These are phyloP conservation scores for Axinella damicornis DNA, from an alignment of 37 sponge, comb jelly and placozoan genomes.

Conservation along the genomic window DNA sequence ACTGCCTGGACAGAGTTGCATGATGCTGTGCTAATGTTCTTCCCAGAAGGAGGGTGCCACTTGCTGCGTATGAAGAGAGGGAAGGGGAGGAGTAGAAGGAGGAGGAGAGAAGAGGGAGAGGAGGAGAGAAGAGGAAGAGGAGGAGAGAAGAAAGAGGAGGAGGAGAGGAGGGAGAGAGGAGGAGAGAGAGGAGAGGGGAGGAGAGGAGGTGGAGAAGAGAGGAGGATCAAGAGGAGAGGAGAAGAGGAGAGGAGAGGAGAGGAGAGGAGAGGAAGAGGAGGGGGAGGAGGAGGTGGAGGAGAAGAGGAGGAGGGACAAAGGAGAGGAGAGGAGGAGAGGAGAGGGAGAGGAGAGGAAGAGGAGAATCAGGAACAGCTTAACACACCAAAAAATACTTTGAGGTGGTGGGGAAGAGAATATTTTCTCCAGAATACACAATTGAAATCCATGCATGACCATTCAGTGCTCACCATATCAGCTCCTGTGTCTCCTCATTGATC, in stretches of 20 bases:
- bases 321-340: too few species aligned
- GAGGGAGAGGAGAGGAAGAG: background rate
- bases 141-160: too few species aligned
- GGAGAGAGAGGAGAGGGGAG: background rate
- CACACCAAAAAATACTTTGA: background rate
- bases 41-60: conserved; percentile 86
- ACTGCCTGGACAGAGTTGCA: conserved; percentile 81
- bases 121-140: too few species aligned
- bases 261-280: background rate
- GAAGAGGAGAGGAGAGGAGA: background rate
- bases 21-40: conserved; percentile 82
- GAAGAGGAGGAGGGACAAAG: background rate
- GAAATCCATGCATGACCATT: too few species aligned
- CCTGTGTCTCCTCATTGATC: conserved; percentile 49
- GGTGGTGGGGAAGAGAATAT: too few species aligned
- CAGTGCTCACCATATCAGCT: conserved; percentile 59
- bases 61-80: conserved; percentile 36
- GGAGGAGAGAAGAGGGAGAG: too few species aligned
- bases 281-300: background rate
- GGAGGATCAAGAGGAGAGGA: background rate
- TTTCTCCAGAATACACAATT: too few species aligned
- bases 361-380: background rate
- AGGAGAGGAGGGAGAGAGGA: background rate
- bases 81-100: background rate
- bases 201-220: too few species aligned